Base-by-base conservation (phyloP, 1,140 invertebrate species). In the Probaryconus sp. region DNA sequence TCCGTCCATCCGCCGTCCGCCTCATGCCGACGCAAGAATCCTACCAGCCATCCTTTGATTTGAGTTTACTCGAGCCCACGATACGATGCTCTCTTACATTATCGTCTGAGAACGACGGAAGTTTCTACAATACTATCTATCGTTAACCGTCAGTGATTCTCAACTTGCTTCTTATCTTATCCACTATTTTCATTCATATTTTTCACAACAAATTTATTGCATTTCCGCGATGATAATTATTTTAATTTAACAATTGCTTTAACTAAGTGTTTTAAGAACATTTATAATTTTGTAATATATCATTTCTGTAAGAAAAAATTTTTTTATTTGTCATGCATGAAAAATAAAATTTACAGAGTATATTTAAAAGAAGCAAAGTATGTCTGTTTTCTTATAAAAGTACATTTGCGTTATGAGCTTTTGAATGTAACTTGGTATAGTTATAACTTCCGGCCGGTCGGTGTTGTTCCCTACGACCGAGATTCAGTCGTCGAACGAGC, bases 41-140 rank as follows among this genome's bases (percentile, higher is more conserved):
- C 78, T 76, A 60, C 37, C 64, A 64, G 75, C 63, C 73, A 78
- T 79, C 81, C 79, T 86, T 84, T n/a, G n/a, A n/a, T n/a, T n/a
- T 76, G 81, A 84, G 79, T 79, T 85, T 82, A 81, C 78, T 71
- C 65, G 45, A 79, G 64, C 56, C 45, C 60, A 67, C 76, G 71
- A 72, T 77, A 78, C 77, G 76, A 76, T 67, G 50, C 68, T 77
- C 80, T 74, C 77, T 79, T 77, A 70, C 77, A 61, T 80, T 82
- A 81, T 77, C 79, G 78, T 58, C 65, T 73, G 69, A 77, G 20
- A 64, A 56, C 55, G 50, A 67, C 78, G 79, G 81, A 85, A 85
- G 83, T 83, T 81, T 78, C 67, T 61, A 61, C 70, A 79, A 81
- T 81, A 70, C 81, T 84, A 82, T 83, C 81, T 85, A 78, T 81